Evolutionary conservation across 2,888 invertebrate genomes (phyloP).

Genomic region (Endotricha flammealis): DNA sequence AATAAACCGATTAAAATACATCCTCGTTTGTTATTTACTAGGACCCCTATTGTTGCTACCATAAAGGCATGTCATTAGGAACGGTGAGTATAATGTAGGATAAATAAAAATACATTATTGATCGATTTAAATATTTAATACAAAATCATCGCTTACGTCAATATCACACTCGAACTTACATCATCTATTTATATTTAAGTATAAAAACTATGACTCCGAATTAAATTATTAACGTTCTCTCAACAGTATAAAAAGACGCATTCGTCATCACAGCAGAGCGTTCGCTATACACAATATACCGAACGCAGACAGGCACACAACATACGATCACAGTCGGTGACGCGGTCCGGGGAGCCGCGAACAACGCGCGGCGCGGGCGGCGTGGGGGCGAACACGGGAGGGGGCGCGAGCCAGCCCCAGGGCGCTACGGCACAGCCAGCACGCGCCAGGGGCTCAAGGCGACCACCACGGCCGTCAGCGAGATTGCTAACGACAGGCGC

Average conservation of each 20-base stretch:
- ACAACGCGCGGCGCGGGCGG: conserved; percentile 13
- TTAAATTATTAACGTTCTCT: conserved; percentile 74
- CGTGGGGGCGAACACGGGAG: conserved; percentile 6
- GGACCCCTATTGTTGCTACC: too few species aligned
- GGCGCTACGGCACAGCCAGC: conserved; percentile 1
- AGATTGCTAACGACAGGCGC: conserved; percentile 4
- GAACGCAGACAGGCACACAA: conserved; percentile 58
- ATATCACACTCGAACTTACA: conserved; percentile 78
- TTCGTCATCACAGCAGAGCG: conserved; percentile 62
- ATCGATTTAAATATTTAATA: conserved; percentile 68
- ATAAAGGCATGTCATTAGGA: too few species aligned
- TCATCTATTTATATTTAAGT: conserved; percentile 77
- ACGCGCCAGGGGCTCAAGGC: conserved; percentile 16
- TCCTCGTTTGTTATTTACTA: conserved; percentile 53
- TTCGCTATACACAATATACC: conserved; percentile 68
- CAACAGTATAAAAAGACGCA: conserved; percentile 65
- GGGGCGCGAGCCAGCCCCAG: conserved; percentile 1
- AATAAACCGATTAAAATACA: conserved; percentile 76
- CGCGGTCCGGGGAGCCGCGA: conserved; percentile 36
- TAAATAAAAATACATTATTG: conserved; percentile 16
- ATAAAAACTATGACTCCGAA: conserved; percentile 78
- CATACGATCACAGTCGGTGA: conserved; percentile 66
- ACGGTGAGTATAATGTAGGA: too few species aligned
- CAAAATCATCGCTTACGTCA: conserved; percentile 71
- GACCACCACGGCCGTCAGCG: conserved; percentile 26